These are phyloP conservation scores for Imbricaverruca yamaguchii DNA, from an alignment of 2,888 invertebrate species.

Conservation along the genomic window DNA sequence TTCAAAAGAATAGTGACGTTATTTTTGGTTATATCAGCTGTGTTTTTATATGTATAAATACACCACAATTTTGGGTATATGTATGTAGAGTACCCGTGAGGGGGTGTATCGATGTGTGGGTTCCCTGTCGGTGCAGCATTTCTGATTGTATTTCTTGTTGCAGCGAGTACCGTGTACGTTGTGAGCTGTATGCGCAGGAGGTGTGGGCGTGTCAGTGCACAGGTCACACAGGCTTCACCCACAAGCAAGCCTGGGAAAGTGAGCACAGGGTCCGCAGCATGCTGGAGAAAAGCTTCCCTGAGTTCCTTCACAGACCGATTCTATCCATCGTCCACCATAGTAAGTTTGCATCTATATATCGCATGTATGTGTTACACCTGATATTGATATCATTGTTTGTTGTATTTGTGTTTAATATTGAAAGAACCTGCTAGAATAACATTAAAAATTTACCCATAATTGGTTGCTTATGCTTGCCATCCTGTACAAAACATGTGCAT, in stretches of 20 bases:
- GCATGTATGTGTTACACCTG: not conserved
- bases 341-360: slow-evolving; percentile 34
- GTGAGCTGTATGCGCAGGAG: slow-evolving; percentile 40
- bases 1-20: no score
- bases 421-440: not conserved
- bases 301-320: slow-evolving; percentile 40
- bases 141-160: not conserved
- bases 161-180: slow-evolving; percentile 42
- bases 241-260: slow-evolving; percentile 42
- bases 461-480: no score
- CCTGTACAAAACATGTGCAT: no score
- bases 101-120: no score
- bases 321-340: slow-evolving; percentile 42
- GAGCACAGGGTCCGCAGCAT: slow-evolving; percentile 39
- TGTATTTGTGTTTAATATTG: not conserved
- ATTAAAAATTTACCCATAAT: not conserved
- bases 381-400: not conserved
- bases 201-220: slow-evolving; percentile 44
- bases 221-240: slow-evolving; percentile 41
- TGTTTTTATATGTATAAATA: no score
- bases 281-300: slow-evolving; percentile 39
- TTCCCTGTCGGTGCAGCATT: no score
- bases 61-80: no score
- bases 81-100: no score
- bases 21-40: no score